A percentile compares a stretch with the other conserved stretches of the same genome.
Evolutionary conservation across 2,888 invertebrate species (phyloP).

Genomic region (Agonopterix subpropinquella): DNA sequence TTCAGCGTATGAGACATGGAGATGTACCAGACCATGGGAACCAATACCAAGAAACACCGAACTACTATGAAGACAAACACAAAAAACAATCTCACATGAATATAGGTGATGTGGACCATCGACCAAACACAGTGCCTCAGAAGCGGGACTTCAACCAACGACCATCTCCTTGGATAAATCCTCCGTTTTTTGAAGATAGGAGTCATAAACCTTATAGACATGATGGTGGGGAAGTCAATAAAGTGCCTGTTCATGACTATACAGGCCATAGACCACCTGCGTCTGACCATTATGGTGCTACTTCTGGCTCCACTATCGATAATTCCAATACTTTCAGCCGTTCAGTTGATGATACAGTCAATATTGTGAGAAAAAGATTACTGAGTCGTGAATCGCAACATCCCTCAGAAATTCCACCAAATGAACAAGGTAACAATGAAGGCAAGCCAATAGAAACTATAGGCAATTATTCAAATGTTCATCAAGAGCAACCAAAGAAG

Average conservation of each 20-base stretch:
- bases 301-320: constrained; percentile 38
- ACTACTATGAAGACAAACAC: constrained; percentile 25
- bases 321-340: constrained; percentile 56
- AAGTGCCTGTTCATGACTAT: constrained; percentile 33
- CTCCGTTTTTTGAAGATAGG: constrained; percentile 30
- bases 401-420: constrained; percentile 20
- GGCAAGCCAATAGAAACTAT: constrained; percentile 19
- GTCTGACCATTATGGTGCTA: constrained; percentile 61
- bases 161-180: constrained; percentile 33
- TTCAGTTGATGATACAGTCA: constrained; percentile 64
- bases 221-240: constrained; percentile 36
- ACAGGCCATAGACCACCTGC: constrained; percentile 61
- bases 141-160: constrained; percentile 21
- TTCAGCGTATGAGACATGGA: constrained; percentile 23
- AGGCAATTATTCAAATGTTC: constrained; percentile 17
- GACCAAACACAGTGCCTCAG: constrained; percentile 22
- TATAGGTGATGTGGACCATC: constrained; percentile 57
- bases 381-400: constrained; percentile 44
- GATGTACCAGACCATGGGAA: constrained; percentile 18
- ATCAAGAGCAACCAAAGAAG: constrained; percentile 43
- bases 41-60: constrained; percentile 14
- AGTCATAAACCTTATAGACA: constrained; percentile 26
- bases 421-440: constrained; percentile 23
- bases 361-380: constrained; percentile 53
- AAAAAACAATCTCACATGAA: constrained; percentile 35